These are phyloP conservation scores for Crotophaga sulcirostris DNA, from an alignment of 2,113 vertebrate genomes.

Conservation along the genomic window DNA sequence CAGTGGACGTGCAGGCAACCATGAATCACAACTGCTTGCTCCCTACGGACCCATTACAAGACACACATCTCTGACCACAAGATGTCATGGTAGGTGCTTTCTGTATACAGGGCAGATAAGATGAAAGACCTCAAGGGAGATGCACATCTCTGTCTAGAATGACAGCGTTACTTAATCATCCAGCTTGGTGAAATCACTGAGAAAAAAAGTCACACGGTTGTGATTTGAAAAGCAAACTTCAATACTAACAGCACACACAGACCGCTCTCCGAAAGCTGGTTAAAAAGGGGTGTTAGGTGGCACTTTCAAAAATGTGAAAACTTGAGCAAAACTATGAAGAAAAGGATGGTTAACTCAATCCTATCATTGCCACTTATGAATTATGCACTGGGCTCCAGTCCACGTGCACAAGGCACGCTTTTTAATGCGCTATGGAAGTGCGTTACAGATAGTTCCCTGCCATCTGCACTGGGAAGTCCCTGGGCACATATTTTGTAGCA, in stretches of 20 bases:
- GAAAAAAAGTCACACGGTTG: neutral
- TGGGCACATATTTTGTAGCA: neutral
- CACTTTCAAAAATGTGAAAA: neutral
- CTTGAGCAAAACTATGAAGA: neutral
- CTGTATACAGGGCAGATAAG: neutral
- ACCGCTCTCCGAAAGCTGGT: neutral
- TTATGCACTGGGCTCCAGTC: neutral
- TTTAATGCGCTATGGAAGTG: neutral
- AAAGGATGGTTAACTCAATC: neutral
- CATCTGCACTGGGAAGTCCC: neutral
- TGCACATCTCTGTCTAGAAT: neutral
- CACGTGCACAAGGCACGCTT: rapidly evolving
- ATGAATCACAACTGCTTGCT: neutral
- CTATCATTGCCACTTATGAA: neutral
- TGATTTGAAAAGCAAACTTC: neutral
- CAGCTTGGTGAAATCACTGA: neutral
- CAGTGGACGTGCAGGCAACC: rapidly evolving
- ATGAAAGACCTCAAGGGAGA: conserved; percentile 11
- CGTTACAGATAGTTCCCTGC: neutral
- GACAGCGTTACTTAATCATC: neutral
- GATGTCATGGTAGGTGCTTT: neutral
- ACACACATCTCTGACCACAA: neutral
- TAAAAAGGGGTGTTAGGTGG: neutral
- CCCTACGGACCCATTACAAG: neutral
- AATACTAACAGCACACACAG: neutral